Evolutionary conservation across 2,797 vertebrate species (phyloP).

Genomic region (Phaenicophaeus curvirostris): DNA sequence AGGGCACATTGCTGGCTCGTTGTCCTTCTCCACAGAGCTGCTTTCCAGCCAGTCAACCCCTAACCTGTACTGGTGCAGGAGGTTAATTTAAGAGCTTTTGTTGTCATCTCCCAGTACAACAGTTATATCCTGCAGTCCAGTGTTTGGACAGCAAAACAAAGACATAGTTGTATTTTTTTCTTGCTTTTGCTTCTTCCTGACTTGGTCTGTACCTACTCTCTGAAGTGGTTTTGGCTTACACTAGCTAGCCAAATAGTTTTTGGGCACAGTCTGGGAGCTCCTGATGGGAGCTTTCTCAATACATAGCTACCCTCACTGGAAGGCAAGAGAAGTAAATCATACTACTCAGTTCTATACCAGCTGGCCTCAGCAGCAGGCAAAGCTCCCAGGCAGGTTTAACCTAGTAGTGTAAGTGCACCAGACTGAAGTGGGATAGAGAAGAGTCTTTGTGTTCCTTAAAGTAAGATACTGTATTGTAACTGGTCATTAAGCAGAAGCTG

Average conservation of each 20-base stretch:
- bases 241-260: not conserved
- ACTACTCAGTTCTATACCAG: not conserved
- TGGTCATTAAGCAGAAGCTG: not conserved
- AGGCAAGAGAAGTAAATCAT: not conserved
- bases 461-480: not conserved
- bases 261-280: not conserved
- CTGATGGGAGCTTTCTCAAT: not conserved
- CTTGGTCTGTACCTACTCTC: not conserved
- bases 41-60: too few species aligned
- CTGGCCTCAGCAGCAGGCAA: not conserved
- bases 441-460: not conserved
- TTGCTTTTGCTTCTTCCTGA: not conserved
- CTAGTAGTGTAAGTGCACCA: not conserved
- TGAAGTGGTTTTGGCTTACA: not conserved
- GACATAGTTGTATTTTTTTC: not conserved
- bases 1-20: too few species aligned
- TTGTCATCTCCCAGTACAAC: not conserved
- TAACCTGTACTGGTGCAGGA: too few species aligned
- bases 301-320: not conserved
- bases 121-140: not conserved
- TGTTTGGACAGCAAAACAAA: not conserved
- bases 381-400: not conserved
- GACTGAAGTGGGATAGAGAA: not conserved
- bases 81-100: not conserved
- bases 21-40: too few species aligned